Conservation (phyloP, 2,113 vertebrate genomes). For the Vidua macroura region DNA sequence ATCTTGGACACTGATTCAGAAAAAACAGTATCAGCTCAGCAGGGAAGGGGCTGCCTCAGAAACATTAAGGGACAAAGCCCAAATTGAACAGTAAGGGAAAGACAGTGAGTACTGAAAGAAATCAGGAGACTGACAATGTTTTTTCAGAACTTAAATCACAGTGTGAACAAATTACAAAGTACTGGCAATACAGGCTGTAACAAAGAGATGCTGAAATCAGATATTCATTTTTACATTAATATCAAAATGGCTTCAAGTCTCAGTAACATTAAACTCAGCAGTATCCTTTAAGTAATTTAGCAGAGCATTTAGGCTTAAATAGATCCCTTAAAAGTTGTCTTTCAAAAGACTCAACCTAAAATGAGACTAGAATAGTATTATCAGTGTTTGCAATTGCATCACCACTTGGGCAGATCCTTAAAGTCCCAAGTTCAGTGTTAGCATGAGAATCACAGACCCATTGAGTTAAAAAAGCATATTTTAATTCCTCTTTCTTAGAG, state of each 20-base stretch:
- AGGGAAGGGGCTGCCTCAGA: background rate
- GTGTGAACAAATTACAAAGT: background rate
- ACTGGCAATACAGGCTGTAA: background rate
- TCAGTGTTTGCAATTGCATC: background rate
- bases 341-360: background rate
- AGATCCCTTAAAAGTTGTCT: background rate
- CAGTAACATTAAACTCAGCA: background rate
- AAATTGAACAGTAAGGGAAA: background rate
- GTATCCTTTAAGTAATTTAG: background rate
- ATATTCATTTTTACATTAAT: background rate
- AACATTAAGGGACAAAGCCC: background rate
- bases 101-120: background rate
- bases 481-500: background rate
- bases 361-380: background rate
- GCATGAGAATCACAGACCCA: background rate
- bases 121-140: background rate
- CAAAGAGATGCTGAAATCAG: background rate
- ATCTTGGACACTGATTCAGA: background rate
- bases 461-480: background rate
- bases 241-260: background rate
- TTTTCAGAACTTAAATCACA: background rate
- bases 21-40: background rate
- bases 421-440: background rate
- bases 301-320: background rate
- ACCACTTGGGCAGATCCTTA: background rate